Conservation (phyloP, 2,888 invertebrate species). For the Neoscelio sp. region DNA sequence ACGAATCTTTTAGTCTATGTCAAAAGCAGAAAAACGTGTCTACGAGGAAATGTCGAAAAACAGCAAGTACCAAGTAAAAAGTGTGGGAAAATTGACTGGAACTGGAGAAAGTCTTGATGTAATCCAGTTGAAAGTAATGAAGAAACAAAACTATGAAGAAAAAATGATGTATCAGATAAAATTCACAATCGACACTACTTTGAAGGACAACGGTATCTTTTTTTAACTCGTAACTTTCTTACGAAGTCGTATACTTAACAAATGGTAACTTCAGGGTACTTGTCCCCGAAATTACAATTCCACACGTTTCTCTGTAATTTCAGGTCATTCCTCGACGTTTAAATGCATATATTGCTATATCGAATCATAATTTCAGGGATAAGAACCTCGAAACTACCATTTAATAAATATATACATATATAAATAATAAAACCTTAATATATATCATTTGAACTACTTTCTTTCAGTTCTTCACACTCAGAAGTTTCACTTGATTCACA, state of each 20-base stretch:
- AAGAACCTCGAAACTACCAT: too few relatives aligned
- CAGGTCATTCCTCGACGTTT: too few relatives aligned
- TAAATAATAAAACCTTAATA: conserved; percentile 5
- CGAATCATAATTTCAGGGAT: too few relatives aligned
- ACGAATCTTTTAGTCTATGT: conserved; percentile 72
- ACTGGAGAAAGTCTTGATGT: conserved; percentile 73
- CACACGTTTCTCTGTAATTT: too few relatives aligned
- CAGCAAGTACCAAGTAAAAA: conserved; percentile 61
- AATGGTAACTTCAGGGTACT: too few relatives aligned
- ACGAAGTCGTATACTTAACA: neutral
- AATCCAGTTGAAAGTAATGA: conserved; percentile 67
- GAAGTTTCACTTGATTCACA: conserved; percentile 71
- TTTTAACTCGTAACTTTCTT: too few relatives aligned
- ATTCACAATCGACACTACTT: conserved; percentile 52
- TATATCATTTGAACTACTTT: neutral
- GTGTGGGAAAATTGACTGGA: conserved; percentile 73
- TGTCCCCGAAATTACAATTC: too few relatives aligned
- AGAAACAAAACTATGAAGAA: conserved; percentile 62
- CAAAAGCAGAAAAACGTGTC: conserved; percentile 65
- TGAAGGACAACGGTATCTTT: conserved; percentile 63
- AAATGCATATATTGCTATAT: too few relatives aligned
- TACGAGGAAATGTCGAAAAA: conserved; percentile 76
- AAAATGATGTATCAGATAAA: conserved; percentile 74
- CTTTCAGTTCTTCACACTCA: neutral
- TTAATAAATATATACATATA: conserved; percentile 8